These are phyloP conservation scores for Stichodactyla mertensii DNA, from an alignment of 64 coral and sea anemone genomes.

Conservation along the genomic window DNA sequence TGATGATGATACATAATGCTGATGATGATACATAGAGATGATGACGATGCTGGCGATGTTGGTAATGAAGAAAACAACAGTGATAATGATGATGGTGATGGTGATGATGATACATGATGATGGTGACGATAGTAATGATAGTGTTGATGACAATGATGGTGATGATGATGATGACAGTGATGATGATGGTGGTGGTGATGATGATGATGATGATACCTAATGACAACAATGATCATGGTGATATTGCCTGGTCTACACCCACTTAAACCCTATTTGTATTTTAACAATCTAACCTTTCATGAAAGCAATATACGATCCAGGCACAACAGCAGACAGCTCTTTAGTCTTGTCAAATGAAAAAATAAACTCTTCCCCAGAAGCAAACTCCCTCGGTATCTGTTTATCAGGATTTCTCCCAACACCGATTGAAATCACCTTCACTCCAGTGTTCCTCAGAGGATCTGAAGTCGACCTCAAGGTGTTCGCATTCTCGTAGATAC, in stretches of 20 bases:
- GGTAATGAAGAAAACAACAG: not conserved
- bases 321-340: slow-evolving; percentile 63
- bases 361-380: slow-evolving; percentile 67
- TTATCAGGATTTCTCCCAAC: slow-evolving; percentile 46
- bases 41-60: no score
- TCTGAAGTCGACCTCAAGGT: slow-evolving; percentile 23
- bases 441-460: slow-evolving; percentile 39
- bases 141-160: not conserved
- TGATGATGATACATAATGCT: no score
- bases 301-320: slow-evolving; percentile 59
- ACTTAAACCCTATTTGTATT: not conserved
- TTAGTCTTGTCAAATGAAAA: slow-evolving; percentile 45
- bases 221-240: not conserved
- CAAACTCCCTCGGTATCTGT: slow-evolving; percentile 20
- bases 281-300: slow-evolving; percentile 58
- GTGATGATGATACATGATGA: not conserved
- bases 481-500: slow-evolving; percentile 12
- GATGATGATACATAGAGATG: no score
- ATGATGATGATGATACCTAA: not conserved
- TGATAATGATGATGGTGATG: not conserved
- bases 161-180: not conserved
- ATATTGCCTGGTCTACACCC: no score
- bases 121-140: not conserved
- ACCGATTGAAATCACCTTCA: slow-evolving; percentile 56
- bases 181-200: not conserved